A percentile compares a stretch with the other conserved stretches of the same genome.
These are phyloP conservation scores for Rhynchophorus ferrugineus DNA, from an alignment of 1,140 invertebrate species.

Conservation along the genomic window DNA sequence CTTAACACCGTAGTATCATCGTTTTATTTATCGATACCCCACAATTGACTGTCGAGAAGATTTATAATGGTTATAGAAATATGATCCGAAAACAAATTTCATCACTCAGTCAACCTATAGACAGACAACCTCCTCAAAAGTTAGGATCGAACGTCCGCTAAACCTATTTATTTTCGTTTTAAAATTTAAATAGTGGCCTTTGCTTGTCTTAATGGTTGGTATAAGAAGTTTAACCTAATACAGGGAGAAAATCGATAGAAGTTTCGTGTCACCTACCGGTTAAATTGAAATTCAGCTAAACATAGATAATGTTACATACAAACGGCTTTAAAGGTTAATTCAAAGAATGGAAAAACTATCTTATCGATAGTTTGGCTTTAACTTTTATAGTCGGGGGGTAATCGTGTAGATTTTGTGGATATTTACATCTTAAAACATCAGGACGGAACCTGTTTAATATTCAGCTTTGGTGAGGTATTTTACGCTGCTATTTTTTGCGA, in stretches of 20 bases:
- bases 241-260: conserved; percentile 2
- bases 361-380: conserved; percentile 3
- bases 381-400: not conserved
- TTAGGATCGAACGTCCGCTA: too few species aligned
- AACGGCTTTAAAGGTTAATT: not conserved
- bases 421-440: too few species aligned
- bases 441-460: too few species aligned
- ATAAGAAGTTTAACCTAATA: too few species aligned
- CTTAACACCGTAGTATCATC: not conserved
- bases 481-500: too few species aligned
- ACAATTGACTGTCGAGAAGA: not conserved
- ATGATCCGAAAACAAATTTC: not conserved
- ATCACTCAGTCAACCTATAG: not conserved
- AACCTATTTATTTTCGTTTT: too few species aligned
- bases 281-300: conserved; percentile 9
- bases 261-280: conserved; percentile 4
- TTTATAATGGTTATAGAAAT: not conserved
- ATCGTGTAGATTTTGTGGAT: not conserved
- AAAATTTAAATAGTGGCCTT: too few species aligned
- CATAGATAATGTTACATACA: conserved; percentile 5
- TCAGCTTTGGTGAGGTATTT: too few species aligned
- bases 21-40: not conserved
- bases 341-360: conserved; percentile 3
- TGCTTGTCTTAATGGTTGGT: too few species aligned
- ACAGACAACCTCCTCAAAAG: not conserved